phyloP scores from a whole-genome alignment of 2,113 vertebrate genomes.

The Tetrax tetrax region DNA sequence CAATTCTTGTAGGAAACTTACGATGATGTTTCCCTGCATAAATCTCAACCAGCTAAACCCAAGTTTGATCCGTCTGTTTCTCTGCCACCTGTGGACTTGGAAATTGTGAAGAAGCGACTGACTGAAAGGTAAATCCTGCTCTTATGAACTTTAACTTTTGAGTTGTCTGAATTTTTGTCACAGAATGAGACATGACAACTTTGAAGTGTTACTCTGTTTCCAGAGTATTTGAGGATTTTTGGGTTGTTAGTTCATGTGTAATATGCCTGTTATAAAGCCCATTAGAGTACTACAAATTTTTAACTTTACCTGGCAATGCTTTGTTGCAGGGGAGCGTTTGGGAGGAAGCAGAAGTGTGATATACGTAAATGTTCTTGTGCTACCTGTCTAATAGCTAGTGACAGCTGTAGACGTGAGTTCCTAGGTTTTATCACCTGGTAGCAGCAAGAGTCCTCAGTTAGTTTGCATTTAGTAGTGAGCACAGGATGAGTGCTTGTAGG shows the following conservation, averaged over 20 bases:
- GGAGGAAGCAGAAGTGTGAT: not conserved
- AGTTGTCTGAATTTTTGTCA: not conserved
- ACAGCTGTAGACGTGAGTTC: not conserved
- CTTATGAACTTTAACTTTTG: not conserved
- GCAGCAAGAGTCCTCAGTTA: not conserved
- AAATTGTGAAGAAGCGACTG: slow-evolving; percentile 86
- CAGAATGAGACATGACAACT: not conserved
- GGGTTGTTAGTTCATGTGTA: not conserved
- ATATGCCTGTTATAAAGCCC: not conserved
- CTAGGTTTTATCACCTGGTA: not conserved
- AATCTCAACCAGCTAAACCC: slow-evolving; percentile 39
- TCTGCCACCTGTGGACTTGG: slow-evolving; percentile 78
- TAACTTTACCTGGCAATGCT: not conserved
- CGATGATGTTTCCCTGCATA: not conserved
- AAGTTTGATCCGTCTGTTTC: slow-evolving; percentile 76
- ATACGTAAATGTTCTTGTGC: not conserved
- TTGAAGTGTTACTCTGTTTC: not conserved
- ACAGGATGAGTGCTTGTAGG: not conserved
- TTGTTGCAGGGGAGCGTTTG: not conserved
- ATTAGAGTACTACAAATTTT: not conserved
- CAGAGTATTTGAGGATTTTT: not conserved
- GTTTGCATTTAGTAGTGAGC: not conserved
- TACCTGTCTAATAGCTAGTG: not conserved
- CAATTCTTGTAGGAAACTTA: slow-evolving; percentile 54
- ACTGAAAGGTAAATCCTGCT: slow-evolving; percentile 75